Base-by-base conservation (phyloP, 2,888 invertebrate species). In the Dendrolimus houi region DNA sequence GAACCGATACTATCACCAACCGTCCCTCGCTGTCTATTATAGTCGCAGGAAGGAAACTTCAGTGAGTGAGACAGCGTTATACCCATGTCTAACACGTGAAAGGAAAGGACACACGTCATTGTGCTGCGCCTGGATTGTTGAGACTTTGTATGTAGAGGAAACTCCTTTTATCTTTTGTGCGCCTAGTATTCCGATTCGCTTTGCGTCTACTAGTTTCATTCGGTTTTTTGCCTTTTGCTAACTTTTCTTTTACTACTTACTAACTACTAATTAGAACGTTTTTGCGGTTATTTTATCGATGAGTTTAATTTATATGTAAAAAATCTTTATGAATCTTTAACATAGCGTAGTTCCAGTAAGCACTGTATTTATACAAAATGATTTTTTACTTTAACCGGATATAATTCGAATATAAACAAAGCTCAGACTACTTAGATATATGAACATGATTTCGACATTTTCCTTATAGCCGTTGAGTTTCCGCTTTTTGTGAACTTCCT, bases 1-100 rank as follows among this genome's bases (percentile, higher is more conserved):
- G 79, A 82, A 79, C 71, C 70, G 81, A 85, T 86, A 77, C 60
- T 74, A 85, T 85, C 84, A 71, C 72, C 67, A 59, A 63, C 71
- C 72, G 74, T 76, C 75, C 78, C 71, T 76, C 76, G 75, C 75
- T 74, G 76, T 77, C 77, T 75, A 78, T 76, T 78, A 77, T 80
- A 76, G 73, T 71, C 70, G 63, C 72, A 79, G 87, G 86, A 87
- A 86, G 85, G 86, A 87, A 71, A 78, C 84, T 83, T 87, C 87
- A 83, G 67, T 61, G 74, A 85, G 80, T 68, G 81, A 80, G 85
- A 85, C 80, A 70, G 79, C 75, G 78, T 82, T 85, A 87, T 86
- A 64, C 78, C 73, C 75, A 62, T 73, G 77, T 85, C 80, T 68
- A 63, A 63, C 64, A 81, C 66, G 76, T 77, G 80, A 85, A 84